Evolutionary conservation across 2,797 vertebrate genomes (phyloP).

Genomic region (Falco rusticolus): DNA sequence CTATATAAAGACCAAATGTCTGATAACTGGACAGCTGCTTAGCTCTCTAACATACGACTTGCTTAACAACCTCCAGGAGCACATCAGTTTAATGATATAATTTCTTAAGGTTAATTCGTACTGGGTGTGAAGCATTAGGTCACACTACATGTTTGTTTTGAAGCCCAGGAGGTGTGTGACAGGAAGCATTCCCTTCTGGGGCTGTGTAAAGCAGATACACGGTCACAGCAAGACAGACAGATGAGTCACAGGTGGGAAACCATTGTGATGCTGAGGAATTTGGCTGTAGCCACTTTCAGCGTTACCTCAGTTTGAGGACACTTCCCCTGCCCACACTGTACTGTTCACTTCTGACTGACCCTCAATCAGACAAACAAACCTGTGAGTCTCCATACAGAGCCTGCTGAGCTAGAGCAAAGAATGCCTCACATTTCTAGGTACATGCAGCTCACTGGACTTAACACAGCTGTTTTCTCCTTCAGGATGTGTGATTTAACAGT

Average conservation of each 20-base stretch:
- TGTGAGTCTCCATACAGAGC: accelerated
- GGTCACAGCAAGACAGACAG: neutral
- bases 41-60: neutral
- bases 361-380: neutral
- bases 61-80: neutral
- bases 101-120: neutral
- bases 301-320: neutral
- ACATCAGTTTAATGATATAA: neutral
- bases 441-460: neutral
- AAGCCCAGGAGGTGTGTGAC: neutral
- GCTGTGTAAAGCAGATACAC: neutral
- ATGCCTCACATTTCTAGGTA: neutral
- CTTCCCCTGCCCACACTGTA: neutral
- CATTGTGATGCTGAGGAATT: neutral
- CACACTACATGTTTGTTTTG: neutral
- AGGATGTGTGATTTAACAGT: neutral
- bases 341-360: slow-evolving; percentile 1
- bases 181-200: neutral
- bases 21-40: neutral
- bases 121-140: neutral
- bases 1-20: neutral
- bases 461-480: neutral
- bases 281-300: neutral
- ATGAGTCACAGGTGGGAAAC: slow-evolving; percentile 29
- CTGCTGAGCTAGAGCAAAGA: neutral